A percentile compares a stretch with the other conserved stretches of the same genome.
Evolutionary conservation across 2,888 invertebrate genomes (phyloP).

Genomic region (Yponomeuta sedellus): DNA sequence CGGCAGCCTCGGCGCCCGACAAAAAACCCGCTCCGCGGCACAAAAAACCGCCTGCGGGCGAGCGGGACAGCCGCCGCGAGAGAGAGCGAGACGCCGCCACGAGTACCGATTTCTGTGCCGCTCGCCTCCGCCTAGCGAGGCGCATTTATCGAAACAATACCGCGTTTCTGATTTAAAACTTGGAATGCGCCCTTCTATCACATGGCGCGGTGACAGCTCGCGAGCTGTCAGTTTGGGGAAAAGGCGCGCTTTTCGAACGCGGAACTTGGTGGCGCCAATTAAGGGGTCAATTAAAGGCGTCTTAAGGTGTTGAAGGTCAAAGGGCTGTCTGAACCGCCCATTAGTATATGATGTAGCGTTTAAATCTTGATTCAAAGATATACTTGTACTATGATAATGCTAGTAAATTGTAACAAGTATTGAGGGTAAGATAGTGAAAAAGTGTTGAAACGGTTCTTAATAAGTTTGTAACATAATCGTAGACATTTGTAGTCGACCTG

Average conservation of each 20-base stretch:
- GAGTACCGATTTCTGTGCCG: slow-evolving; percentile 64
- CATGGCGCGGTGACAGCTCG: slow-evolving; percentile 76
- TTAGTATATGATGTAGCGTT: too few relatives aligned
- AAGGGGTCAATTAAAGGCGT: neutral
- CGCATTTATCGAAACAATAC: slow-evolving; percentile 63
- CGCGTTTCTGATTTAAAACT: slow-evolving; percentile 73
- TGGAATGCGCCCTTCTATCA: slow-evolving; percentile 75
- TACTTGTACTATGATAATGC: neutral
- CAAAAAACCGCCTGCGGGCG: slow-evolving; percentile 67
- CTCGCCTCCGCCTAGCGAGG: slow-evolving; percentile 59
- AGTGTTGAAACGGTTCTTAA: neutral
- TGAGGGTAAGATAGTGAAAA: neutral
- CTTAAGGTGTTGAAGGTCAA: slow-evolving; percentile 2
- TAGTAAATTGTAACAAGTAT: neutral
- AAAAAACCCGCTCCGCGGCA: slow-evolving; percentile 72
- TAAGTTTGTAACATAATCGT: neutral
- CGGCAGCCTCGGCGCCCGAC: slow-evolving; percentile 55
- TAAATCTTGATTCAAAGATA: neutral
- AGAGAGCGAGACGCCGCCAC: slow-evolving; percentile 46
- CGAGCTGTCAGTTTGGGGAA: slow-evolving; percentile 70
- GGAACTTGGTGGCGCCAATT: slow-evolving; percentile 8
- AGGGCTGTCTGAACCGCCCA: neutral
- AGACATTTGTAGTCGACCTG: neutral
- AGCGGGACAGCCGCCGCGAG: slow-evolving; percentile 46
- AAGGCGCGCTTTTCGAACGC: slow-evolving; percentile 50